phyloP scores from a whole-genome alignment of 2,113 vertebrate species.

The Equus quagga region DNA sequence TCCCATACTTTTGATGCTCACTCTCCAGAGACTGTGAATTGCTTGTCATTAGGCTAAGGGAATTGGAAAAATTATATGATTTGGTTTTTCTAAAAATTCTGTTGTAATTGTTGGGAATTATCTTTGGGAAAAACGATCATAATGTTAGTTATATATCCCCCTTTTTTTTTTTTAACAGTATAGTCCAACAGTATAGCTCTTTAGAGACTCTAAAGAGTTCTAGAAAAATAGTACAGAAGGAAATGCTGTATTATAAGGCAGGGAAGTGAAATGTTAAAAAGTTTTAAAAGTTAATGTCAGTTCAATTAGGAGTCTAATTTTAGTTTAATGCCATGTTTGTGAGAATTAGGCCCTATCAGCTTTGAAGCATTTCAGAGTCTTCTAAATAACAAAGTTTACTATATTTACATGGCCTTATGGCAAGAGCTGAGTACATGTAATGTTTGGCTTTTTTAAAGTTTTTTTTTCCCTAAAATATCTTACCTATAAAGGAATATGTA shows the following conservation, averaged over 20 bases:
- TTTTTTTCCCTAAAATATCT: not conserved
- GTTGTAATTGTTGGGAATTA: not conserved
- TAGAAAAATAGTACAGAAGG: not conserved
- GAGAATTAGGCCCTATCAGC: not conserved
- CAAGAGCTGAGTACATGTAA: not conserved
- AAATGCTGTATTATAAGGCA: not conserved
- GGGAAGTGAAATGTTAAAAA: not conserved
- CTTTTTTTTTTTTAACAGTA: not conserved
- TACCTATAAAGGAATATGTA: not conserved
- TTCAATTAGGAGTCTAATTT: constrained; percentile 17
- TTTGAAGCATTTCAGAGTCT: not conserved
- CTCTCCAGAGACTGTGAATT: not conserved
- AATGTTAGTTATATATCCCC: not conserved
- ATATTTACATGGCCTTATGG: not conserved
- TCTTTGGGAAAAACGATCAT: not conserved
- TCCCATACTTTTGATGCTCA: not conserved
- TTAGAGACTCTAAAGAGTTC: too few species aligned
- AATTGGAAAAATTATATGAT: not conserved
- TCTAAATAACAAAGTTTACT: not conserved
- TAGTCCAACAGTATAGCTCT: not conserved
- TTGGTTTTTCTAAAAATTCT: not conserved
- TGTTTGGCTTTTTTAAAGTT: not conserved
- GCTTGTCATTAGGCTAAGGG: not conserved
- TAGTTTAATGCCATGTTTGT: not conserved
- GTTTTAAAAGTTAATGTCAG: not conserved